These are phyloP conservation scores for Xestia sexstrigata DNA, from an alignment of 2,888 invertebrate species.

Conservation along the genomic window DNA sequence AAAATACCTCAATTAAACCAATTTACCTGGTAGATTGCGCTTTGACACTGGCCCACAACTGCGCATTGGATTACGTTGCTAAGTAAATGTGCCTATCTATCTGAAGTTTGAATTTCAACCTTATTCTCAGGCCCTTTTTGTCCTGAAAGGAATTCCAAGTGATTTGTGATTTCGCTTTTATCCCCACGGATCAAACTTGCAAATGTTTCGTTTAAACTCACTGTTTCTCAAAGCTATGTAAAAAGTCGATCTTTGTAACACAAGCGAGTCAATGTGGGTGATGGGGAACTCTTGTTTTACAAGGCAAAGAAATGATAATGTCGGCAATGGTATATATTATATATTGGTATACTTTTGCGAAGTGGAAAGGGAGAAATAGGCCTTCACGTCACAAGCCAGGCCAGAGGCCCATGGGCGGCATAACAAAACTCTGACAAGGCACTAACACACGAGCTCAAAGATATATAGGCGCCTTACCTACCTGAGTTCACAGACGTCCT, in stretches of 20 bases:
- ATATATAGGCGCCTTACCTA: conserved; percentile 39
- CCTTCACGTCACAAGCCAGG: neutral
- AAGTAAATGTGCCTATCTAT: conserved; percentile 17
- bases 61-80: conserved; percentile 18
- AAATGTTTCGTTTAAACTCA: conserved; percentile 44
- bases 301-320: conserved; percentile 40
- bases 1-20: too few species aligned
- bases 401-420: too few species aligned
- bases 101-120: conserved; percentile 4
- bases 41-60: neutral
- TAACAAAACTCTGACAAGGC: too few species aligned
- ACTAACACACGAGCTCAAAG: conserved; percentile 45
- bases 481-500: conserved; percentile 49
- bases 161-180: conserved; percentile 28
- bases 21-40: neutral
- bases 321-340: conserved; percentile 1
- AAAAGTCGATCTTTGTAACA: conserved; percentile 25
- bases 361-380: neutral
- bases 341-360: neutral
- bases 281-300: conserved; percentile 13
- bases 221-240: conserved; percentile 33
- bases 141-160: conserved; percentile 15
- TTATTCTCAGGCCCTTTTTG: conserved; percentile 16
- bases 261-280: neutral
- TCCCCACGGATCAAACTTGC: conserved; percentile 43